Conservation (phyloP, 2,113 vertebrate species). For the Neodontobutis hainanensis region DNA sequence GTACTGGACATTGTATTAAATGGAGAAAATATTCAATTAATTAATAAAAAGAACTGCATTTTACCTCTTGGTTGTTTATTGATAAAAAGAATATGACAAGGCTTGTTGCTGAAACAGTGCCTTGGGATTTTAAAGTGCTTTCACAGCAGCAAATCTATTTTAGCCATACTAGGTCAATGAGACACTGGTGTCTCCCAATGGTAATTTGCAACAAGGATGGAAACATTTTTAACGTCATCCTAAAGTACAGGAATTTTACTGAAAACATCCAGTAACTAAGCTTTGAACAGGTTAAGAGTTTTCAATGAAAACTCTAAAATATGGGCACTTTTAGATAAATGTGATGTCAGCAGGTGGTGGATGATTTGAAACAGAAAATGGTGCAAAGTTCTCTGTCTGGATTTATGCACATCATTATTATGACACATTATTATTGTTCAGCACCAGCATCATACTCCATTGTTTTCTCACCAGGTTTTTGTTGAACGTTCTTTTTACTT, state of each 20-base stretch:
- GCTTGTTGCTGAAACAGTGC: too few species aligned
- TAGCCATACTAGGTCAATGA: background rate
- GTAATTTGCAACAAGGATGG: too few species aligned
- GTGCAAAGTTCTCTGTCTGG: too few species aligned
- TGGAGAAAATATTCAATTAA: too few species aligned
- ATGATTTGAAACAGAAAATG: background rate
- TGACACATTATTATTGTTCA: too few species aligned
- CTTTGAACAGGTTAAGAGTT: background rate
- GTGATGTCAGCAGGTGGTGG: background rate
- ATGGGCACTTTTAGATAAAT: background rate
- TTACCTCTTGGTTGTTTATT: background rate
- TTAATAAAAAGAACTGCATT: background rate
- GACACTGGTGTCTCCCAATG: too few species aligned
- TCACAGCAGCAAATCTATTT: constrained; percentile 1
- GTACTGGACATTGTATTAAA: background rate
- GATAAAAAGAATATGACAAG: too few species aligned
- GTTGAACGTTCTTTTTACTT: background rate
- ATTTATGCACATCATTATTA: too few species aligned
- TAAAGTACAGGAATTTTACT: too few species aligned
- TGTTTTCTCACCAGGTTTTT: background rate
- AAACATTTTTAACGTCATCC: too few species aligned
- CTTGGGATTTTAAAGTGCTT: background rate
- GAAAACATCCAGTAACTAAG: too few species aligned
- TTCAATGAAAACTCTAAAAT: background rate
- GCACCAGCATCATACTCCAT: background rate